These are phyloP conservation scores for Achatina immaculata DNA, from an alignment of 1,140 invertebrate genomes.

Conservation along the genomic window DNA sequence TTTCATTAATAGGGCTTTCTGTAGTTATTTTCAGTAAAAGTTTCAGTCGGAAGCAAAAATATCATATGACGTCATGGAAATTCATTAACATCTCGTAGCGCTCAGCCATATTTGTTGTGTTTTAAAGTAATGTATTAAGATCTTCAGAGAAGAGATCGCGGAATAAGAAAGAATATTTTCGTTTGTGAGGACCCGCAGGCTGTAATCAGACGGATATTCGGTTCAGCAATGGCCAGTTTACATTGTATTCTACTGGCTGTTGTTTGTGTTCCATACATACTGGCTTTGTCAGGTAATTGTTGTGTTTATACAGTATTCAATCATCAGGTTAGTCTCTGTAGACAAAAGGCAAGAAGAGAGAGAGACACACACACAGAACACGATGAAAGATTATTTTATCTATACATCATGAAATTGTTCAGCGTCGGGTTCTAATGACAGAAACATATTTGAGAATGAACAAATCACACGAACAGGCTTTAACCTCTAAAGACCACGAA, in stretches of 20 bases:
- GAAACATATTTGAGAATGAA: no score
- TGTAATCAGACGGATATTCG: neutral
- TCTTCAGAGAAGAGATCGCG: neutral
- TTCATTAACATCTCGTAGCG: constrained; percentile 44
- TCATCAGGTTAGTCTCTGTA: no score
- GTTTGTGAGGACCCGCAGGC: neutral
- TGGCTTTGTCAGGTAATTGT: constrained; percentile 13
- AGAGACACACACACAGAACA: no score
- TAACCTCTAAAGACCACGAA: no score
- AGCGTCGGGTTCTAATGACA: no score
- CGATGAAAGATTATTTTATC: no score
- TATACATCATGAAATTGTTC: no score
- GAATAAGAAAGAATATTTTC: neutral
- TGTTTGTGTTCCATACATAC: neutral
- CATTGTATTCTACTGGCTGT: neutral
- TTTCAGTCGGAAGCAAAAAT: neutral
- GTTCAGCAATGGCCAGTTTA: constrained; percentile 3
- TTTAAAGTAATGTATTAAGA: neutral
- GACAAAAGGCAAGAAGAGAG: no score
- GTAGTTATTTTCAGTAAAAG: neutral
- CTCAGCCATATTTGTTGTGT: constrained; percentile 47
- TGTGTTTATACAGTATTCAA: no score
- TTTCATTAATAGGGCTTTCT: neutral
- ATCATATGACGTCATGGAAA: constrained; percentile 42
- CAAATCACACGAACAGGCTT: no score